Evolutionary conservation across 2,888 invertebrate genomes (phyloP), one percentile per base, ranked within the genome.

Genomic region (Vannuccia rotundouncinata): DNA sequence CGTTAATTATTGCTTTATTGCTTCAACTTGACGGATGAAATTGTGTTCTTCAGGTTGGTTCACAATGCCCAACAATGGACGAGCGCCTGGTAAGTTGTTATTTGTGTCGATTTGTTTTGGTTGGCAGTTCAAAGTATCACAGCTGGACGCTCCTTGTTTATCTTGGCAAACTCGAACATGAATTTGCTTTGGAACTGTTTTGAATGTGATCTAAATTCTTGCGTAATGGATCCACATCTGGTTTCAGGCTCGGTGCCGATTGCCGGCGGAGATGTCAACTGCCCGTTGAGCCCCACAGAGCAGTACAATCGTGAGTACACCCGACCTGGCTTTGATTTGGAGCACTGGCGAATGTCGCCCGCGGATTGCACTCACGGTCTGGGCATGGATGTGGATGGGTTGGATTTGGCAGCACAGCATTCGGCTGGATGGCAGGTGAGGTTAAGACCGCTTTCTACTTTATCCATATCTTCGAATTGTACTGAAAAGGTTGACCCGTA

Each of bases 391-490:
- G 73, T 29, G 27, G 74, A 73, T 2, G 79, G 79, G 2, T 31
- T 79, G n/a, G 79, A 79, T 79, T 77, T 79, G 25, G 79, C 79
- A 5, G 74, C 79, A 10, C 79, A 75, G n/a, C 73, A 77, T 2
- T 77, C 22, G 28, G 27, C 79, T 78, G 79, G 79, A 1, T 79
- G 79, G 79, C 79, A 79, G 79, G 79, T 79, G 5, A 77, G 74
- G n/a, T 5, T 2, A 73, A 5, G 27, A 73, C n/a, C n/a, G n/a
- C n/a, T n/a, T n/a, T n/a, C n/a, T n/a, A n/a, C n/a, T n/a, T n/a
- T n/a, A n/a, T n/a, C n/a, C n/a, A n/a, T n/a, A n/a, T n/a, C n/a
- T n/a, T n/a, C n/a, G n/a, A n/a, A n/a, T n/a, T n/a, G n/a, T n/a
- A n/a, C n/a, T n/a, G n/a, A n/a, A n/a, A n/a, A n/a, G n/a, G n/a